Evolutionary conservation across 2,797 vertebrate species (phyloP).

Genomic region (Manis pentadactyla): DNA sequence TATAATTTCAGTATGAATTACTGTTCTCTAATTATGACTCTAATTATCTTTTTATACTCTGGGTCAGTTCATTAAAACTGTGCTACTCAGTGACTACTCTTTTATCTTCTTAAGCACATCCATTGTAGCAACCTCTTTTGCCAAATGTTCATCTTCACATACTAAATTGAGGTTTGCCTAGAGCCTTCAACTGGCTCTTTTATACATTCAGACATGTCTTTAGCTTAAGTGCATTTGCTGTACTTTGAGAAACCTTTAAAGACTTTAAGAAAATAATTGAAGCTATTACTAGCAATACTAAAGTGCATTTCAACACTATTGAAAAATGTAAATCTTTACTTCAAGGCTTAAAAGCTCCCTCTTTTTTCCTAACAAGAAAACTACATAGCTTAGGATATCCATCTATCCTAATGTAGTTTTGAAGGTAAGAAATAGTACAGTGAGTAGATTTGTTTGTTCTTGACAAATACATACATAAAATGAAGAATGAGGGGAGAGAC

Average conservation of each 20-base stretch:
- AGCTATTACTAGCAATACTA: conserved; percentile 67
- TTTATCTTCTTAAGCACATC: conserved; percentile 54
- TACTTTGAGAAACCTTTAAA: conserved; percentile 70
- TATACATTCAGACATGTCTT: conserved; percentile 45
- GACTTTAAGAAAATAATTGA: conserved; percentile 73
- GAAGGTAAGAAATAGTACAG: conserved; percentile 10
- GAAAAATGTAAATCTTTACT: conserved; percentile 67
- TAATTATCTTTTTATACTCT: conserved; percentile 71
- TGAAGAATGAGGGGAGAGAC: neutral
- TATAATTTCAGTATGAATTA: conserved; percentile 70
- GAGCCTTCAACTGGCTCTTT: conserved; percentile 13
- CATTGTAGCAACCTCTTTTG: neutral
- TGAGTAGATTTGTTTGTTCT: neutral
- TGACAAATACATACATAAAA: neutral
- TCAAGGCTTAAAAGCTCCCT: conserved; percentile 62
- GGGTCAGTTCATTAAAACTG: conserved; percentile 69
- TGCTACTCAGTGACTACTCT: neutral
- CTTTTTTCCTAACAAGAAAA: conserved; percentile 31
- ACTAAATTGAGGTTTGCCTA: conserved; percentile 58
- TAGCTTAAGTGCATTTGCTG: conserved; percentile 67
- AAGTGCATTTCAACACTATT: conserved; percentile 55
- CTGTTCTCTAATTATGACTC: conserved; percentile 61
- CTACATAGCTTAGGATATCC: neutral
- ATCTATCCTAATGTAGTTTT: conserved; percentile 31
- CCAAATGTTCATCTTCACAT: conserved; percentile 33